Conservation (phyloP, 2,113 vertebrate genomes). For the Ictalurus furcatus region DNA sequence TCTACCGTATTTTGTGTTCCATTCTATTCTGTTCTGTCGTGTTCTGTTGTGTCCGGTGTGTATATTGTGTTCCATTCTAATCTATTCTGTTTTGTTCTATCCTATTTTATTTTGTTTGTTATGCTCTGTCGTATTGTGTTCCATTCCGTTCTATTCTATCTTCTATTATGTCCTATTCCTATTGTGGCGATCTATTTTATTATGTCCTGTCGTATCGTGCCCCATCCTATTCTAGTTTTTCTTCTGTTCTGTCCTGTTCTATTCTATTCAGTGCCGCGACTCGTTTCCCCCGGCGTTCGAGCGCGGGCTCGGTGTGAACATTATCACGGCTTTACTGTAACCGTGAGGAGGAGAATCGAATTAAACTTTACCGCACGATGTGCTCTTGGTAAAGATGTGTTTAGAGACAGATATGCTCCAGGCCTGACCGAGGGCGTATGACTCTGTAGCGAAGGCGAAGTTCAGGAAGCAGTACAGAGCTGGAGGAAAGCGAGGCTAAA, state of each 20-base stretch:
- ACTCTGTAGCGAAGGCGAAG: background rate
- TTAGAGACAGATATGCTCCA: background rate
- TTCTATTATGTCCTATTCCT: background rate
- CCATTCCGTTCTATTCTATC: background rate
- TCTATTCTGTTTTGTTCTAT: background rate
- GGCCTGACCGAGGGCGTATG: background rate
- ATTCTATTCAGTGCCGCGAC: background rate
- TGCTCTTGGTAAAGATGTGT: background rate
- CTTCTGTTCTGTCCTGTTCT: background rate
- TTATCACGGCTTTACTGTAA: background rate
- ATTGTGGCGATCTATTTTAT: background rate
- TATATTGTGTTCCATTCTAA: background rate
- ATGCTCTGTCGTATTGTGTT: background rate
- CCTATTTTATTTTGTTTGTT: too few species aligned
- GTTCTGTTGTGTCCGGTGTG: too few species aligned
- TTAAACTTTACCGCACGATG: too few species aligned
- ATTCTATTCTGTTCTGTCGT: too few species aligned
- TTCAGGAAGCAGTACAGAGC: background rate
- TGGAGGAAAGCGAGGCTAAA: background rate
- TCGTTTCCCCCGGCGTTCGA: background rate
- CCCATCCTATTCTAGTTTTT: background rate
- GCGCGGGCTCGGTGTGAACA: background rate
- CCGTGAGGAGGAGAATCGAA: background rate
- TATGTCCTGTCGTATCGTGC: background rate
- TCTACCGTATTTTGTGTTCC: too few species aligned